Percentiles rank a stretch among this genome's conserved stretches.
Evolutionary conservation across 2,797 vertebrate species (phyloP).

Genomic region (Clarias fuscus): DNA sequence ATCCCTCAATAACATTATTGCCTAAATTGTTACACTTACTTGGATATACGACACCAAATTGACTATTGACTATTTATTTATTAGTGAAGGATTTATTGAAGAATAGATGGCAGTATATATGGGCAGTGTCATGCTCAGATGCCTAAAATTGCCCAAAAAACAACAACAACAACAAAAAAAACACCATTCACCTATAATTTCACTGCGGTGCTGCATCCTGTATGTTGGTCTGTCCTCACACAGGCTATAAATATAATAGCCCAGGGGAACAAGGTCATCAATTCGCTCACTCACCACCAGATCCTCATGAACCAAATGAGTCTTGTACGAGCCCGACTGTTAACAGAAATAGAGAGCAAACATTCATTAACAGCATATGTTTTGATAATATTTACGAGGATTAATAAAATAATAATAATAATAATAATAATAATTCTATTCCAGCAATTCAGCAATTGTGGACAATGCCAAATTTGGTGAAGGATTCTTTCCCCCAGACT

Average conservation of each 20-base stretch:
- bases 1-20: neutral
- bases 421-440: neutral
- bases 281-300: constrained; percentile 91
- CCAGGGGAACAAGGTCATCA: constrained; percentile 84
- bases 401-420: neutral
- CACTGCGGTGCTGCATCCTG: constrained; percentile 84
- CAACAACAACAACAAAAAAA: no score
- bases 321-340: constrained; percentile 88
- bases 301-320: constrained; percentile 90
- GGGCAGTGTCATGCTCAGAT: neutral
- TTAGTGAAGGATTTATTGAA: neutral
- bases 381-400: neutral
- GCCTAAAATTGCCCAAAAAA: neutral
- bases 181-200: constrained; percentile 71
- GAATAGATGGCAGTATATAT: neutral
- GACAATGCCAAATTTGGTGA: neutral
- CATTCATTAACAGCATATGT: neutral
- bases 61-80: no score
- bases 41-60: no score
- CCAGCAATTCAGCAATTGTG: neutral
- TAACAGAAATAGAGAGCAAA: neutral
- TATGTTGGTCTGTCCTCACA: constrained; percentile 89
- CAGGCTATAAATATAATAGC: constrained; percentile 90
- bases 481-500: neutral
- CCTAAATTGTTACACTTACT: no score